phyloP scores from a whole-genome alignment of 2,888 invertebrate genomes.

The Megamerina dolium region DNA sequence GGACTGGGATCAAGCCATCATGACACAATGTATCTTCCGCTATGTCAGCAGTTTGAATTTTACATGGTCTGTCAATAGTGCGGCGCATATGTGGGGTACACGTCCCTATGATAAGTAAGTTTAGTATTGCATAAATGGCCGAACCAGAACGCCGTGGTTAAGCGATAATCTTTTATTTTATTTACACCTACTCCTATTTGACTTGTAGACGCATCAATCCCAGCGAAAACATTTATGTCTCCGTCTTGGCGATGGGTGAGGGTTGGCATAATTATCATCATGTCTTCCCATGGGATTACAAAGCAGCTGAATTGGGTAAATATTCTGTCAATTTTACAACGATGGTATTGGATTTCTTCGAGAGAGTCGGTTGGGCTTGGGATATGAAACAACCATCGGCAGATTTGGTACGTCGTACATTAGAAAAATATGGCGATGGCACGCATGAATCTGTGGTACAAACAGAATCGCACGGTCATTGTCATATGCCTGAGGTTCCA shows the following conservation, averaged over 20 bases:
- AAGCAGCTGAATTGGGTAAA: constrained; percentile 76
- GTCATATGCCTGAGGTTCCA: constrained; percentile 40
- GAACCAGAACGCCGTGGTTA: background rate
- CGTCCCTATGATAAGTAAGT: constrained; percentile 67
- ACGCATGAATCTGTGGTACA: constrained; percentile 31
- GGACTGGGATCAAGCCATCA: constrained; percentile 58
- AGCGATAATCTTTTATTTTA: too few relatives aligned
- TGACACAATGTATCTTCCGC: constrained; percentile 62
- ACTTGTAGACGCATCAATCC: constrained; percentile 65
- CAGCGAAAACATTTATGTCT: constrained; percentile 67
- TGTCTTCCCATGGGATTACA: constrained; percentile 90
- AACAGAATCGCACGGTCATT: constrained; percentile 30
- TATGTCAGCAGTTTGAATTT: constrained; percentile 70
- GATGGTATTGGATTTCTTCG: constrained; percentile 62
- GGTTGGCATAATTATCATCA: constrained; percentile 96
- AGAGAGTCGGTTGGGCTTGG: constrained; percentile 69
- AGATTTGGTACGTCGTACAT: constrained; percentile 54
- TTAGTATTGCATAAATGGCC: background rate
- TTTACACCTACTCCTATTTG: background rate
- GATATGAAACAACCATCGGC: constrained; percentile 64
- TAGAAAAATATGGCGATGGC: constrained; percentile 52
- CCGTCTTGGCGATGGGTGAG: constrained; percentile 70
- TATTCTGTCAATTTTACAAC: constrained; percentile 66
- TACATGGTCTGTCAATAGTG: constrained; percentile 88
- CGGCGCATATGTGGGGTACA: constrained; percentile 73